phyloP scores from a whole-genome alignment of 1,140 invertebrate genomes.

The Sarcophaga peregrina region DNA sequence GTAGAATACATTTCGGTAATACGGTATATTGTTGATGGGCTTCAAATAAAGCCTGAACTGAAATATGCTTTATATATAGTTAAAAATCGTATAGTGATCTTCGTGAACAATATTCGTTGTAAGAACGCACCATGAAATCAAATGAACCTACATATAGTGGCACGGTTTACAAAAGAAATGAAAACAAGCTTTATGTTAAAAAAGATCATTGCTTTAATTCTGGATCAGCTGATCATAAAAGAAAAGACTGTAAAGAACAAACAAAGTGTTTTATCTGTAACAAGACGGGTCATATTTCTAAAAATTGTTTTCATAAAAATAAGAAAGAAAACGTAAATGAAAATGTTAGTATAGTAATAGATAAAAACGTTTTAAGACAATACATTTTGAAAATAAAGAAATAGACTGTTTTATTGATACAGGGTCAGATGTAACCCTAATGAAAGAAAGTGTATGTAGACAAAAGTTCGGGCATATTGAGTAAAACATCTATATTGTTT shows the following conservation, averaged over 20 bases:
- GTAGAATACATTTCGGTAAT: not conserved
- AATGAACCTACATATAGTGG: not conserved
- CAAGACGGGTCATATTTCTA: not conserved
- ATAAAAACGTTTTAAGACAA: not conserved
- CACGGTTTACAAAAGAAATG: not conserved
- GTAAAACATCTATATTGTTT: too few species aligned
- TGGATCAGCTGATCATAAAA: not conserved
- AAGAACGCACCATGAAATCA: not conserved
- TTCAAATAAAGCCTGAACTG: not conserved
- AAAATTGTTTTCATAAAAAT: not conserved
- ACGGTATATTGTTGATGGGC: not conserved
- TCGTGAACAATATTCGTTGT: not conserved
- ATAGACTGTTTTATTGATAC: too few species aligned
- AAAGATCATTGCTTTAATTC: not conserved
- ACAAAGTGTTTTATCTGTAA: not conserved
- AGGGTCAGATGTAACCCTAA: too few species aligned
- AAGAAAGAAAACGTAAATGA: not conserved
- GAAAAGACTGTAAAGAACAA: not conserved
- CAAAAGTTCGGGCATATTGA: too few species aligned
- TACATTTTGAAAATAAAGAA: too few species aligned
- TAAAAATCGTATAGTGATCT: not conserved
- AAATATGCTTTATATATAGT: not conserved
- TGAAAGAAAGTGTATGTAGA: too few species aligned
- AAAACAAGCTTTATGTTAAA: not conserved
- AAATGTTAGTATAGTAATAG: not conserved